A percentile compares a stretch with the other conserved stretches of the same genome.
Conservation (phyloP, 2,797 vertebrate genomes). For the Champsocephalus esox region DNA sequence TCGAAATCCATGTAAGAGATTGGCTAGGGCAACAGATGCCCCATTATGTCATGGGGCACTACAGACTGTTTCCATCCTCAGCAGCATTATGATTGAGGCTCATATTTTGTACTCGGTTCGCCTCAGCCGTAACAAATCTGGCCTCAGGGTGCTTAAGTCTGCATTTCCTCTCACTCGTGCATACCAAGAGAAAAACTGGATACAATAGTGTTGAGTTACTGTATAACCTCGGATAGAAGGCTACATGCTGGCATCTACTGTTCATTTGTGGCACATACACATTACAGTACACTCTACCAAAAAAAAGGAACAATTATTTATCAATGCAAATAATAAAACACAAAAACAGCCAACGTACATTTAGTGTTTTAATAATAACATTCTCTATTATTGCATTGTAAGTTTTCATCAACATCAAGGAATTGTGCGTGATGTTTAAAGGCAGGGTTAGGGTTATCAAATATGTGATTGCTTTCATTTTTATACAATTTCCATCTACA, state of each 20-base stretch:
- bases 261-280: slow-evolving; percentile 42
- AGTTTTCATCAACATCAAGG: slow-evolving; percentile 26
- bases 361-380: slow-evolving; percentile 64
- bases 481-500: slow-evolving; percentile 26
- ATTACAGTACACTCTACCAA: not conserved
- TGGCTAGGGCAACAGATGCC: slow-evolving; percentile 1
- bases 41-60: slow-evolving; percentile 13
- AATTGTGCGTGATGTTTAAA: slow-evolving; percentile 20
- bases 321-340: not conserved
- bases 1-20: not conserved
- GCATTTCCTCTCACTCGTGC: slow-evolving; percentile 36
- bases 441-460: slow-evolving; percentile 7
- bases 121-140: slow-evolving; percentile 20
- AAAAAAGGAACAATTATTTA: not conserved
- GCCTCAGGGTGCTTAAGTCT: slow-evolving; percentile 25
- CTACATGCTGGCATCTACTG: slow-evolving; percentile 66
- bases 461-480: slow-evolving; percentile 8
- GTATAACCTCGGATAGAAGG: slow-evolving; percentile 17
- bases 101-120: slow-evolving; percentile 7
- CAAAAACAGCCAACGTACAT: slow-evolving; percentile 3
- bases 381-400: slow-evolving; percentile 35
- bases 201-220: not conserved
- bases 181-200: slow-evolving; percentile 35
- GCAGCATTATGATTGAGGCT: slow-evolving; percentile 25
- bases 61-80: slow-evolving; percentile 36